Conservation (phyloP, 2,888 invertebrate genomes). For the Mamestra brassicae region DNA sequence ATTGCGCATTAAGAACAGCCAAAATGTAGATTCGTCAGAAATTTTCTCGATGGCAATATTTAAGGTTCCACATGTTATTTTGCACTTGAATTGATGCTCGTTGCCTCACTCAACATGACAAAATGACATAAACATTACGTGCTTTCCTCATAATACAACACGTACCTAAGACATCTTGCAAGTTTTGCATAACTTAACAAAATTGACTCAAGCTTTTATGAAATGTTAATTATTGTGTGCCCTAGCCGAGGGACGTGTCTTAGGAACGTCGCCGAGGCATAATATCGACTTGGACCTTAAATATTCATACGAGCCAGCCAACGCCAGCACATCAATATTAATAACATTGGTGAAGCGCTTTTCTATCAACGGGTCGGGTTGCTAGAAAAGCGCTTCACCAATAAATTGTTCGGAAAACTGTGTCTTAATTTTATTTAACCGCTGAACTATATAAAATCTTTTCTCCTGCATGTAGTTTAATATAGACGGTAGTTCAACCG, state of each 20-base stretch:
- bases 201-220: constrained; percentile 49
- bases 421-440: constrained; percentile 65
- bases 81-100: constrained; percentile 6
- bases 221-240: constrained; percentile 68
- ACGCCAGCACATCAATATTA: constrained; percentile 82
- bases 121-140: constrained; percentile 28
- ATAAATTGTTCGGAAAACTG: constrained; percentile 72
- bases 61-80: not conserved
- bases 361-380: too few relatives aligned
- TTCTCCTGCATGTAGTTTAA: constrained; percentile 32
- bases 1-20: not conserved
- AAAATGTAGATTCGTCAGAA: not conserved
- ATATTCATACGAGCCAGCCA: constrained; percentile 81
- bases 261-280: constrained; percentile 72
- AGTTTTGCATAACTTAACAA: constrained; percentile 56
- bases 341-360: too few relatives aligned
- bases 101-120: not conserved
- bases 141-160: constrained; percentile 31
- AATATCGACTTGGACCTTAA: constrained; percentile 78
- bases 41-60: not conserved
- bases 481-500: constrained; percentile 23
- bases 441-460: constrained; percentile 26
- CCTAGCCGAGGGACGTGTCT: constrained; percentile 66
- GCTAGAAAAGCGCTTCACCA: constrained; percentile 78
- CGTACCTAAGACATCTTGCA: constrained; percentile 24